Evolutionary conservation across 2,888 invertebrate species (phyloP).

Genomic region (Drosophila tanythrix): DNA sequence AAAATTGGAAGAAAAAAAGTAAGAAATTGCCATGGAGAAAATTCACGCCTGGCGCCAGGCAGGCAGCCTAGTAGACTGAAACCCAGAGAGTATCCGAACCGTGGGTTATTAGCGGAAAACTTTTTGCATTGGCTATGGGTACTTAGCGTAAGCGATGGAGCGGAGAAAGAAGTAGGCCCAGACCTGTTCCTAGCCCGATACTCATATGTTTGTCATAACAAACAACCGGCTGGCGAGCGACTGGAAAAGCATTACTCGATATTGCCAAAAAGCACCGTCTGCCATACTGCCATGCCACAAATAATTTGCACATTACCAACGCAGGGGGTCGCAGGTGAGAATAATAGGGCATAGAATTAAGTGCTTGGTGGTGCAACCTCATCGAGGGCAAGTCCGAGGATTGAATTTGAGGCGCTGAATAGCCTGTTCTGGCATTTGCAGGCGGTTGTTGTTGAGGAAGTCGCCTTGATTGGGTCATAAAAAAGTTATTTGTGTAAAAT

Average conservation of each 20-base stretch:
- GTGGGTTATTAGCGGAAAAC: constrained; percentile 51
- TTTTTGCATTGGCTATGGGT: background rate
- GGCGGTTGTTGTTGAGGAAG: constrained; percentile 51
- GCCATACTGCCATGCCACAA: constrained; percentile 63
- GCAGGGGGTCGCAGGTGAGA: constrained; percentile 58
- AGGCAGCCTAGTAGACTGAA: constrained; percentile 24
- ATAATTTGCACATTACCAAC: constrained; percentile 66
- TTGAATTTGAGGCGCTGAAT: constrained; percentile 25
- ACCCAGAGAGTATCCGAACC: background rate
- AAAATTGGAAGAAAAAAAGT: background rate
- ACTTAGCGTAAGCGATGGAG: background rate
- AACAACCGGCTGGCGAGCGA: constrained; percentile 39
- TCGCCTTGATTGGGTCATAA: constrained; percentile 74
- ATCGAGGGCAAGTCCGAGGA: constrained; percentile 38
- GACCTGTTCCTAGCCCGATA: constrained; percentile 23
- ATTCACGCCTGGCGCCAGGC: constrained; percentile 78
- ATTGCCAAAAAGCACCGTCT: constrained; percentile 17
- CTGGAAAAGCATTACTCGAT: constrained; percentile 24
- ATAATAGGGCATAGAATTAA: constrained; percentile 57
- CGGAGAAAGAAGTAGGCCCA: background rate
- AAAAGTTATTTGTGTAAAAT: constrained; percentile 78
- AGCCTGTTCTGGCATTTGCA: background rate
- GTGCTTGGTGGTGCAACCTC: constrained; percentile 25
- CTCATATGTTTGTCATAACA: constrained; percentile 61
- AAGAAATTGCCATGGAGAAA: constrained; percentile 69